phyloP scores from a whole-genome alignment of 2,113 vertebrate species.

The Colius striatus region DNA sequence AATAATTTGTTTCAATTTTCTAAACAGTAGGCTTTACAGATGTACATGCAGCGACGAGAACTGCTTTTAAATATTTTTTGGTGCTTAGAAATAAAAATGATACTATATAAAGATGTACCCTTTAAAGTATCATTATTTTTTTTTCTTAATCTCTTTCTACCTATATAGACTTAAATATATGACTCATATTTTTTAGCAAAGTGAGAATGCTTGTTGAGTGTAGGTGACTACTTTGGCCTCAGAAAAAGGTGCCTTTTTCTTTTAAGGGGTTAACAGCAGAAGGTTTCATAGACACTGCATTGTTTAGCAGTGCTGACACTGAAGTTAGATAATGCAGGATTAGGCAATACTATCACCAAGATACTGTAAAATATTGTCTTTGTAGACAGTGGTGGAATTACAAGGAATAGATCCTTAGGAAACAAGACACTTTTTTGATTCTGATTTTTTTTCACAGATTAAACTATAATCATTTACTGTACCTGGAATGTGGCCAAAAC shows the following conservation, averaged over 20 bases:
- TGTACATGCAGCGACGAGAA: background rate
- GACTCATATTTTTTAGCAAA: background rate
- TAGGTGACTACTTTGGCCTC: constrained; percentile 1
- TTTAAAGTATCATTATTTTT: background rate
- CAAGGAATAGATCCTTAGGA: background rate
- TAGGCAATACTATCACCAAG: background rate
- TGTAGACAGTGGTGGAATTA: background rate
- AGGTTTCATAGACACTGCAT: constrained; percentile 9
- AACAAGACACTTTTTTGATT: background rate
- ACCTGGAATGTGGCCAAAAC: background rate
- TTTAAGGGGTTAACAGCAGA: constrained; percentile 36
- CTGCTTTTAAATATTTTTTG: background rate
- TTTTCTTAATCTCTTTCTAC: background rate
- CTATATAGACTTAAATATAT: background rate
- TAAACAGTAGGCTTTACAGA: background rate
- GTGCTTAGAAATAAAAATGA: background rate
- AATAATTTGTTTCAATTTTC: background rate
- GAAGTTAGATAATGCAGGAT: background rate
- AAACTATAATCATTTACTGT: background rate
- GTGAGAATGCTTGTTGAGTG: background rate
- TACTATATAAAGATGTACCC: background rate
- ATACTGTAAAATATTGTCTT: background rate
- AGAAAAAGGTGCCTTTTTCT: constrained; percentile 4
- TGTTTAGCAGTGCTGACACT: constrained; percentile 13
- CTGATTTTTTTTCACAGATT: background rate